Percentiles rank a stretch among this genome's conserved stretches.
These are phyloP conservation scores for Heliocidaris tuberculata DNA, from an alignment of 35 echinoderm and acorn worm genomes.

Conservation along the genomic window DNA sequence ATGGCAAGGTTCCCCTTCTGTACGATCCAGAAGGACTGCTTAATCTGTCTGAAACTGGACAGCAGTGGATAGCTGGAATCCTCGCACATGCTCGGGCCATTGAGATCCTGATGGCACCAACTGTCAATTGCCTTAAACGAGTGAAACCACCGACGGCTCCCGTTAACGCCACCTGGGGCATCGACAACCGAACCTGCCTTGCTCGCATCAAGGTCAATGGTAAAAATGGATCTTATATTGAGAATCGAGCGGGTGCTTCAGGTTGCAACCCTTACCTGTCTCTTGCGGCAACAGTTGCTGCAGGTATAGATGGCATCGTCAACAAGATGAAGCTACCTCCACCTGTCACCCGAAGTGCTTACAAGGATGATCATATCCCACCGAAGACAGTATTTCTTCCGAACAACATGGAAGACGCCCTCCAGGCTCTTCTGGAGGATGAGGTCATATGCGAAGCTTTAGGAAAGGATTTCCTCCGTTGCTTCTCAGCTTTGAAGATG, in stretches of 20 bases:
- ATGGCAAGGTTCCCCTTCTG: conserved; percentile 47
- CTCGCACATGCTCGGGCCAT: conserved; percentile 57
- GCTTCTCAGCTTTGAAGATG: conserved; percentile 35
- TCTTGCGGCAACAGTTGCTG: too few relatives aligned
- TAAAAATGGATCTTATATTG: conserved; percentile 52
- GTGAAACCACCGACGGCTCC: conserved; percentile 49
- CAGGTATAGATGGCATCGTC: too few relatives aligned
- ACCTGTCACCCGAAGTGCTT: conserved; percentile 57
- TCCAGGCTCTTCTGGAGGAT: conserved; percentile 3
- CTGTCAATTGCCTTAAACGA: conserved; percentile 59
- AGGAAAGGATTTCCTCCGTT: conserved; percentile 39
- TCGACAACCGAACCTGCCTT: conserved; percentile 60
- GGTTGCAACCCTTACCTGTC: conserved; percentile 68
- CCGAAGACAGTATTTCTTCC: neutral
- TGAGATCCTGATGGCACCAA: conserved; percentile 47
- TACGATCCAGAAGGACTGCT: conserved; percentile 36
- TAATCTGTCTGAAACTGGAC: conserved; percentile 49
- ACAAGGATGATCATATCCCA: conserved; percentile 43
- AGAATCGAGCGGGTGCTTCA: conserved; percentile 56
- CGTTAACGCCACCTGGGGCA: conserved; percentile 56
- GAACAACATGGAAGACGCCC: conserved; percentile 30
- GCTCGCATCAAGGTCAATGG: conserved; percentile 51
- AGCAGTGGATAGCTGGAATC: conserved; percentile 69
- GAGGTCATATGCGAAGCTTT: too few relatives aligned
- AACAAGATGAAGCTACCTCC: conserved; percentile 50